Evolutionary conservation across 2,888 invertebrate genomes (phyloP).

Genomic region (Coleophora deauratella): DNA sequence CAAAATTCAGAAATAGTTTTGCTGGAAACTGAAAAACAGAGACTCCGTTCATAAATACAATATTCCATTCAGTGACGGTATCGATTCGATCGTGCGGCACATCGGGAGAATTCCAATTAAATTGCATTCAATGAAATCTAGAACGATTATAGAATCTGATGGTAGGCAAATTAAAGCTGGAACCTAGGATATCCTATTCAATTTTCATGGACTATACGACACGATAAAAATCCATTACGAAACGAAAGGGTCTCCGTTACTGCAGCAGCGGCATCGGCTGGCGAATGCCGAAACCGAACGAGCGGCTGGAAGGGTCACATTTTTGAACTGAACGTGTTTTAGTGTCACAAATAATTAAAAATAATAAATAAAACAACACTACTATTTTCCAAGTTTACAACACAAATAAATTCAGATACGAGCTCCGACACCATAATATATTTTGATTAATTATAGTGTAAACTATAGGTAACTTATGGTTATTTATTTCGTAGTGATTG

Average conservation of each 20-base stretch:
- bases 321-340: not conserved
- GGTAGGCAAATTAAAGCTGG: slow-evolving; percentile 63
- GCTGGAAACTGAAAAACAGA: too few species aligned
- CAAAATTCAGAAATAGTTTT: too few species aligned
- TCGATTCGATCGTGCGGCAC: slow-evolving; percentile 38
- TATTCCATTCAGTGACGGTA: slow-evolving; percentile 36
- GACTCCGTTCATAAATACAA: not conserved
- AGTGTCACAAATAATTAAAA: too few species aligned
- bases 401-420: too few species aligned
- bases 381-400: too few species aligned
- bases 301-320: slow-evolving; percentile 28
- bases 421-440: too few species aligned
- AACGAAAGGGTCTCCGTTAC: slow-evolving; percentile 41
- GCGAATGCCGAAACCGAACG: slow-evolving; percentile 20
- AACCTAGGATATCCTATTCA: slow-evolving; percentile 57
- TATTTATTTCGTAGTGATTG: too few species aligned
- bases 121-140: slow-evolving; percentile 67
- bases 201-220: slow-evolving; percentile 55
- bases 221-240: slow-evolving; percentile 65
- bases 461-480: too few species aligned
- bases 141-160: slow-evolving; percentile 61
- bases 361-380: too few species aligned
- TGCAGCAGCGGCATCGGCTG: slow-evolving; percentile 27
- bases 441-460: too few species aligned
- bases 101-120: slow-evolving; percentile 58